phyloP scores from a whole-genome alignment of 2,888 invertebrate species.

The Tineola bisselliella region DNA sequence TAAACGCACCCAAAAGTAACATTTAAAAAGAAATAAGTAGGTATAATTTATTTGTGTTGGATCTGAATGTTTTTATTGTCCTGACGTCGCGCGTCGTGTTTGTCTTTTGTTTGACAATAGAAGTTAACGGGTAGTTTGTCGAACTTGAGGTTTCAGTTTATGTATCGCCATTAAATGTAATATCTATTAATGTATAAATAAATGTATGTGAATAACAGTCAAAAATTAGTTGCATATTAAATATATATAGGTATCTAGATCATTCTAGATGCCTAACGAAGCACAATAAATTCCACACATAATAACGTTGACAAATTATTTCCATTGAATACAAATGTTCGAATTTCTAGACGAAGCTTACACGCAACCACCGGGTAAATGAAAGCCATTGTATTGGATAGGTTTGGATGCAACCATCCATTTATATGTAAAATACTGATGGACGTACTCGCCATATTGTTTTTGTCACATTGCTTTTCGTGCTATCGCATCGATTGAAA shows the following conservation, averaged over 20 bases:
- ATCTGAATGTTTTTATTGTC: too few species aligned
- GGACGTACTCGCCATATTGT: conserved; percentile 27
- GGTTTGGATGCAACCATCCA: conserved; percentile 56
- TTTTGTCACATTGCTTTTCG: neutral
- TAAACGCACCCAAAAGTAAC: too few species aligned
- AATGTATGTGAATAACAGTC: neutral
- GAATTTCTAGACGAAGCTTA: neutral
- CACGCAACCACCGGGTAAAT: conserved; percentile 50
- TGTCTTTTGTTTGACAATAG: too few species aligned
- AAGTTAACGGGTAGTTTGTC: too few species aligned
- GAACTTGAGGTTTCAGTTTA: too few species aligned
- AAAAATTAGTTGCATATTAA: neutral
- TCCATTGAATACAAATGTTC: conserved; percentile 8
- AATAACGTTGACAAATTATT: conserved; percentile 10
- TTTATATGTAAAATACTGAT: conserved; percentile 67
- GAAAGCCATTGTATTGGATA: conserved; percentile 62
- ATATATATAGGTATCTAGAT: too few species aligned
- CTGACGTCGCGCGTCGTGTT: too few species aligned
- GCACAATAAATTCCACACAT: conserved; percentile 1
- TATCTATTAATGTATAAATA: too few species aligned
- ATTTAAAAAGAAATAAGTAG: too few species aligned
- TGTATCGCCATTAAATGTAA: too few species aligned
- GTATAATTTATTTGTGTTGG: too few species aligned
- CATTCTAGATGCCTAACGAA: neutral
- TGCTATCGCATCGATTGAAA: neutral